Evolutionary conservation across 2,113 vertebrate genomes (phyloP).

Genomic region (Cyanistes caeruleus): DNA sequence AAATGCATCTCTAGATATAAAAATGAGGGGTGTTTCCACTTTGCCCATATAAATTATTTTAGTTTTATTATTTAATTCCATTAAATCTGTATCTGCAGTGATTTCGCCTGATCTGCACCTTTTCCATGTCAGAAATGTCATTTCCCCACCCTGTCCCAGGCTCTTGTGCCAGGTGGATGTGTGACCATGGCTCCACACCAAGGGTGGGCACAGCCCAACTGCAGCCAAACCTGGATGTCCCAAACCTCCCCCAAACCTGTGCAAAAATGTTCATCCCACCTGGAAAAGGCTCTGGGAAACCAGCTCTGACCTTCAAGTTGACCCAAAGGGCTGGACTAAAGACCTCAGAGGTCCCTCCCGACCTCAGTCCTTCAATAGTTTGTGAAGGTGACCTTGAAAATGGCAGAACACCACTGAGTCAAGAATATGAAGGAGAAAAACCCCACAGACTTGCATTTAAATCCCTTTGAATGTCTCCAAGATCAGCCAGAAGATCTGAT

Average conservation of each 20-base stretch:
- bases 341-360: neutral
- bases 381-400: neutral
- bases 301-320: neutral
- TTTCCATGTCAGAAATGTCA: neutral
- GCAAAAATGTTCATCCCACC: neutral
- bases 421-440: neutral
- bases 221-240: neutral
- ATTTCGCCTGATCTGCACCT: neutral
- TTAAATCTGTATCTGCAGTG: neutral
- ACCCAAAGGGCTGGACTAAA: neutral
- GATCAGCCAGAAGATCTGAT: neutral
- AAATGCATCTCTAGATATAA: neutral
- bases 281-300: neutral
- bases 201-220: neutral
- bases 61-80: neutral
- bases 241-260: neutral
- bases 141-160: neutral
- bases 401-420: neutral
- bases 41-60: neutral
- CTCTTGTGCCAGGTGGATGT: rapidly evolving
- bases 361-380: neutral
- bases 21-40: neutral
- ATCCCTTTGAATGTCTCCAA: neutral
- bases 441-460: neutral
- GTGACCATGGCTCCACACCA: rapidly evolving